Percentiles rank a stretch among this genome's conserved stretches.
Evolutionary conservation across 2,113 vertebrate genomes (phyloP).

Genomic region (Delphinapterus leucas): DNA sequence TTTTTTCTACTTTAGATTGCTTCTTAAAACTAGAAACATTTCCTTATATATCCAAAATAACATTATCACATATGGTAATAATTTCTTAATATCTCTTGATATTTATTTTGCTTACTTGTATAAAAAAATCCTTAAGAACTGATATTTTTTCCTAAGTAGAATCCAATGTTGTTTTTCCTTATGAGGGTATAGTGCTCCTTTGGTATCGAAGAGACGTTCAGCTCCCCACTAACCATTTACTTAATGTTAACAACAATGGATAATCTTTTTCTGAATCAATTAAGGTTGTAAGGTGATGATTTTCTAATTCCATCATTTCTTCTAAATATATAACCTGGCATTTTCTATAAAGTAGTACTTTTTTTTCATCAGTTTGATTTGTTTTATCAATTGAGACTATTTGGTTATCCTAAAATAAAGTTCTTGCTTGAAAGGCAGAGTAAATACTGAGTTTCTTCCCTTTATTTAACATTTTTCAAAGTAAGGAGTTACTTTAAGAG

Average conservation of each 20-base stretch:
- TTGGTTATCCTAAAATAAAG: not conserved
- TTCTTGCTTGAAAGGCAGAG: not conserved
- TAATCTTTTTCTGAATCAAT: not conserved
- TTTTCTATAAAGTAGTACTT: not conserved
- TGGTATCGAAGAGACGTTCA: not conserved
- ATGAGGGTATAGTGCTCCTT: not conserved
- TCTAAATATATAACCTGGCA: not conserved
- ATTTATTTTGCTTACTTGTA: not conserved
- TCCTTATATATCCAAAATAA: not conserved
- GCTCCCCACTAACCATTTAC: not conserved
- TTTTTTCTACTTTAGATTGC: not conserved
- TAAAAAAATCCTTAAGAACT: not conserved
- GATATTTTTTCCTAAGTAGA: not conserved
- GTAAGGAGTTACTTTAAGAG: not conserved
- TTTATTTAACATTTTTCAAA: slow-evolving; percentile 9
- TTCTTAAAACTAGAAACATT: not conserved
- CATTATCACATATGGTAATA: not conserved
- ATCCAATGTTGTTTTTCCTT: not conserved
- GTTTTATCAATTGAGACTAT: not conserved
- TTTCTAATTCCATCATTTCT: not conserved
- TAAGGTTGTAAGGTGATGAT: not conserved
- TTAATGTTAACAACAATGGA: not conserved
- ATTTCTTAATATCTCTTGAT: not conserved
- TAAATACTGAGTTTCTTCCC: not conserved
- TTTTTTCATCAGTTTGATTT: not conserved